These are phyloP conservation scores for Agelastica alni DNA, from an alignment of 2,888 invertebrate genomes.

Conservation along the genomic window DNA sequence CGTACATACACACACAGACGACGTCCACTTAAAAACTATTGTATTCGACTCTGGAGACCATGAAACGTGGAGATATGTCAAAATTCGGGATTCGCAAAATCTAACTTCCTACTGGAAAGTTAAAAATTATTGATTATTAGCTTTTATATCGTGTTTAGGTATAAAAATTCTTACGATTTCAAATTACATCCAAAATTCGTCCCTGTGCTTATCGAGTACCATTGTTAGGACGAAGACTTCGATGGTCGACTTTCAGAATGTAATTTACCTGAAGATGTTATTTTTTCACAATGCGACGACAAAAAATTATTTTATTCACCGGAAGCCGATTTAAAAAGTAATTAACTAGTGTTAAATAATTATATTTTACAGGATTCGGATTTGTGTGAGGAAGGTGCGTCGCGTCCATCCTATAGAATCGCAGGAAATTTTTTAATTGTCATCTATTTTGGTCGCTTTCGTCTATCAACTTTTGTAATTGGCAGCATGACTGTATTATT, in stretches of 20 bases:
- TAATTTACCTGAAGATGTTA: slow-evolving; percentile 47
- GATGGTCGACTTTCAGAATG: slow-evolving; percentile 34
- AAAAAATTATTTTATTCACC: slow-evolving; percentile 44
- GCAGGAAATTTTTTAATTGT: slow-evolving; percentile 18
- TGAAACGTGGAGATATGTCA: no score
- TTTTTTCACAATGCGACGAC: slow-evolving; percentile 44
- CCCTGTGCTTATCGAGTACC: slow-evolving; percentile 1
- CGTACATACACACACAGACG: no score
- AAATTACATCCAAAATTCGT: background rate
- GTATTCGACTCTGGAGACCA: no score
- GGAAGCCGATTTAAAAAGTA: slow-evolving; percentile 47
- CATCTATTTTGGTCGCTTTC: background rate
- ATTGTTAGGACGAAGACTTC: slow-evolving; percentile 14
- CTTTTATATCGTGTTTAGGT: no score
- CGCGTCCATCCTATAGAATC: slow-evolving; percentile 6
- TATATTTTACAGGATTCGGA: slow-evolving; percentile 13
- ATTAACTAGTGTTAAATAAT: slow-evolving; percentile 41
- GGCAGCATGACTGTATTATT: background rate
- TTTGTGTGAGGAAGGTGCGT: slow-evolving; percentile 9
- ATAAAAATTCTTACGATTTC: background rate
- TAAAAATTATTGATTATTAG: no score
- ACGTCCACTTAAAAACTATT: no score
- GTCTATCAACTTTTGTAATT: background rate
- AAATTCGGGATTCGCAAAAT: no score
- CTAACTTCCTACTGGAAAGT: no score